Base-by-base conservation (phyloP, 2,113 vertebrate genomes). In the Xyrauchen texanus region DNA sequence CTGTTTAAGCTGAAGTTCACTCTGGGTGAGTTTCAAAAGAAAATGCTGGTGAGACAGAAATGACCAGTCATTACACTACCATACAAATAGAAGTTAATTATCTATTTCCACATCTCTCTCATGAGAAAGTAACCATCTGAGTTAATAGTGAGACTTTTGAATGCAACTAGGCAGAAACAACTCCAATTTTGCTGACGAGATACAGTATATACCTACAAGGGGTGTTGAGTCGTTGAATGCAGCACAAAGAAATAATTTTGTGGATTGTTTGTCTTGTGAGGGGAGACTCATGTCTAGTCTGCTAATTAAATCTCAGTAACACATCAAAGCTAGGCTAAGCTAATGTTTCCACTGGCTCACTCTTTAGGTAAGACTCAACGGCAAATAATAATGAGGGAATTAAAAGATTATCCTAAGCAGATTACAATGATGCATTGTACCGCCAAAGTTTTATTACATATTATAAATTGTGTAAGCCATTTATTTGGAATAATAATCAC, bases 1-100 rank as follows among this genome's bases (percentile, higher is more conserved):
- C 80, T 79, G 85, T 89, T 86, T 92, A 90, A 92, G 91, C 88
- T 89, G 77, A 85, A 89, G 90, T 92, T 90, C 90, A 92, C 91
- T 92, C 91, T 91, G 86, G 68, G 85, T 83, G 88, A 34, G 21
- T 34, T 89, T 91, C 86, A 34, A 8, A 7, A 85, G 78, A 90
- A 92, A 92, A 86, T 91, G 91, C 90, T 88, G 89, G 51, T 80
- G 85, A 86, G 90, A 90, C 90, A 91, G 77, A 89, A 90, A 88
- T 21, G 15, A 55, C 15, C 4, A 2, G 13, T 6, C 34, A 7
- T 16, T 10, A 53, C 51, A 53, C 51, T 53, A 10, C 9, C 10
- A 9, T 53, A 53, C 8, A 9, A 10, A 53, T 34, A 34, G 21
- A 34, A 34, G 21, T 34, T 34, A 34, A 34, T 34, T 34, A 34